phyloP scores from a whole-genome alignment of 2,888 invertebrate species.

The Harpagoxenus sublaevis region DNA sequence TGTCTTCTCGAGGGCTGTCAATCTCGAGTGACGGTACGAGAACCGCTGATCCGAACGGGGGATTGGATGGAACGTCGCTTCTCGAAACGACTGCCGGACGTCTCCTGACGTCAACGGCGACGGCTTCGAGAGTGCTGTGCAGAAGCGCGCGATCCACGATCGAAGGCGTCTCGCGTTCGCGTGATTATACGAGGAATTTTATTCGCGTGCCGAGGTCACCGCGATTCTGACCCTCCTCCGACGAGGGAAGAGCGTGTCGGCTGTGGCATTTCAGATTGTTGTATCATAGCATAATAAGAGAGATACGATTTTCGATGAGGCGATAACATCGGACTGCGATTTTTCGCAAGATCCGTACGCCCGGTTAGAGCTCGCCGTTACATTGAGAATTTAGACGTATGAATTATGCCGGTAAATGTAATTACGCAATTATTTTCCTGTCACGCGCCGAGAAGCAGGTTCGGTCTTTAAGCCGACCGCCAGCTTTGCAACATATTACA shows the following conservation, averaged over 20 bases:
- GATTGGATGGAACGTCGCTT: conserved; percentile 64
- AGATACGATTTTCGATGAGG: conserved; percentile 33
- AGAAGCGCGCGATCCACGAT: conserved; percentile 57
- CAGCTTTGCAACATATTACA: conserved; percentile 48
- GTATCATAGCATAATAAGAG: conserved; percentile 38
- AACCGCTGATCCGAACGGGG: conserved; percentile 54
- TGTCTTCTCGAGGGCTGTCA: conserved; percentile 81
- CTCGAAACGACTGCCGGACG: conserved; percentile 61
- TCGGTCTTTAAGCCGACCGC: conserved; percentile 42
- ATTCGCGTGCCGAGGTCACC: conserved; percentile 58
- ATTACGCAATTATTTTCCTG: conserved; percentile 46
- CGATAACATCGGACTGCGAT: conserved; percentile 30
- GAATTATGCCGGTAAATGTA: conserved; percentile 36
- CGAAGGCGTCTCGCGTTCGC: conserved; percentile 44
- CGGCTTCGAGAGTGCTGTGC: conserved; percentile 73
- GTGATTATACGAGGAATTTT: conserved; percentile 60
- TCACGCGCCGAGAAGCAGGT: conserved; percentile 32
- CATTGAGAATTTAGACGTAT: conserved; percentile 28
- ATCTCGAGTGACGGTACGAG: conserved; percentile 75
- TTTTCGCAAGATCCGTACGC: not conserved
- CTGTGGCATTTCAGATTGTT: conserved; percentile 45
- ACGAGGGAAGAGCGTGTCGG: conserved; percentile 49
- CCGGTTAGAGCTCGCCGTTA: conserved; percentile 18
- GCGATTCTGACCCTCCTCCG: conserved; percentile 41
- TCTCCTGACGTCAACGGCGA: conserved; percentile 78